Conservation (phyloP, 2,113 vertebrate genomes). For the Alethe diademata region DNA sequence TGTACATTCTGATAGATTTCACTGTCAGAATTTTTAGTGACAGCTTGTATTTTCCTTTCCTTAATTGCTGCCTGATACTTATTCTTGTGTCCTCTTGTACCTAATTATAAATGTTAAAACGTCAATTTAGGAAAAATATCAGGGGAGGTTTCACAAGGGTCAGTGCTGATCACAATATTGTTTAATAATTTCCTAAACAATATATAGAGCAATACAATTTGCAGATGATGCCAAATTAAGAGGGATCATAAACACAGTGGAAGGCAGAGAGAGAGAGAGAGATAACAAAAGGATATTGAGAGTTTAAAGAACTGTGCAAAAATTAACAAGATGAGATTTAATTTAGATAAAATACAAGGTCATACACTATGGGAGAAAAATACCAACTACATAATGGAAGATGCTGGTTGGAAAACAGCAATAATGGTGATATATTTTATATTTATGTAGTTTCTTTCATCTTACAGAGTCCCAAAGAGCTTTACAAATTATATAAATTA, state of each 20-base stretch:
- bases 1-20: conserved; percentile 33
- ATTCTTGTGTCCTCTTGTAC: conserved; percentile 45
- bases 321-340: conserved; percentile 74
- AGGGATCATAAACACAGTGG: conserved; percentile 62
- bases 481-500: conserved; percentile 64
- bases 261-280: conserved; percentile 27
- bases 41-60: conserved; percentile 43
- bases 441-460: conserved; percentile 51
- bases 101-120: conserved; percentile 52
- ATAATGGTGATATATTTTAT: conserved; percentile 59
- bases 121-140: conserved; percentile 59
- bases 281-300: conserved; percentile 67
- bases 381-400: conserved; percentile 46
- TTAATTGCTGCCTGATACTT: conserved; percentile 54
- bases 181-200: conserved; percentile 61
- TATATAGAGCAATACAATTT: conserved; percentile 48
- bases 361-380: conserved; percentile 56
- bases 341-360: conserved; percentile 75
- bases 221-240: conserved; percentile 67
- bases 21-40: conserved; percentile 49
- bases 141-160: conserved; percentile 51
- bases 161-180: conserved; percentile 41
- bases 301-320: conserved; percentile 72
- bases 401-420: conserved; percentile 52
- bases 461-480: conserved; percentile 9